Conservation (phyloP, 2,797 vertebrate genomes). For the Rhabdomys pumilio region DNA sequence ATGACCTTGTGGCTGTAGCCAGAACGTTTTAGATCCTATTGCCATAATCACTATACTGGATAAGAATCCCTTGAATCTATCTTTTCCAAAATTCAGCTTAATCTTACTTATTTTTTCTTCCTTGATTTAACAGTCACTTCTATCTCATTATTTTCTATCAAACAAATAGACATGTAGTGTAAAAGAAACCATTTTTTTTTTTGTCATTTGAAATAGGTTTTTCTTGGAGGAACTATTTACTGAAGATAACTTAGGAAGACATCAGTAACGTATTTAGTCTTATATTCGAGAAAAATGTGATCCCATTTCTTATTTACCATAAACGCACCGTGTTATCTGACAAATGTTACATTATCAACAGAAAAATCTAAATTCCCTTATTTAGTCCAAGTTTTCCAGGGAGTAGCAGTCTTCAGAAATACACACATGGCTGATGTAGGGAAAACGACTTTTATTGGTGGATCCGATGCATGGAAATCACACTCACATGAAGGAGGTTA, state of each 20-base stretch:
- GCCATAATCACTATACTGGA: neutral
- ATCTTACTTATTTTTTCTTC: neutral
- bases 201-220: neutral
- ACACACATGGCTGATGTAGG: neutral
- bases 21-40: neutral
- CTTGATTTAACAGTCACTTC: neutral
- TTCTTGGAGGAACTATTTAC: neutral
- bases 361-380: neutral
- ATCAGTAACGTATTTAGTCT: neutral
- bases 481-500: neutral
- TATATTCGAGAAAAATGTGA: neutral
- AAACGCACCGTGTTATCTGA: neutral
- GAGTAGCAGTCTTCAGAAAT: neutral
- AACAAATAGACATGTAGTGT: neutral
- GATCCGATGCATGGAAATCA: neutral
- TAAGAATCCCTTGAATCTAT: neutral
- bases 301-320: neutral
- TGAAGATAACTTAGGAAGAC: neutral
- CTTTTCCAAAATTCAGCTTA: neutral
- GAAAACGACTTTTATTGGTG: neutral
- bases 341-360: neutral
- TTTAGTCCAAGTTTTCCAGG: neutral
- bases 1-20: neutral
- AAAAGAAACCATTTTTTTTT: slow-evolving; percentile 32
- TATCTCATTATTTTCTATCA: neutral